Conservation (phyloP, 2,797 vertebrate genomes). For the Dermochelys coriacea region DNA sequence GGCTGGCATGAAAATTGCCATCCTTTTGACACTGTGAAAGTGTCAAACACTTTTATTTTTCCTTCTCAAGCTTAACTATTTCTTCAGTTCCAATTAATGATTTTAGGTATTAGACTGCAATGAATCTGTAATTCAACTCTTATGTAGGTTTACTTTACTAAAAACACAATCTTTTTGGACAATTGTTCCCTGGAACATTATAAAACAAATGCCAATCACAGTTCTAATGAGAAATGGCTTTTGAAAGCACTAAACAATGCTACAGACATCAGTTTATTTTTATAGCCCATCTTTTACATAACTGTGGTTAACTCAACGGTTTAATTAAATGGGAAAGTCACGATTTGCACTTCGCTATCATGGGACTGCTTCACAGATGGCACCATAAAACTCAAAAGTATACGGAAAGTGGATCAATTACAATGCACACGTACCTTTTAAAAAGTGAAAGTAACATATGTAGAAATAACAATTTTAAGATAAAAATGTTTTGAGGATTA, state of each 20-base stretch:
- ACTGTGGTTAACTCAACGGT: background rate
- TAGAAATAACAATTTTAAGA: background rate
- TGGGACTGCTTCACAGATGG: background rate
- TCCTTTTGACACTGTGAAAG: conserved; percentile 11
- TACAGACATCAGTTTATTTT: conserved; percentile 34
- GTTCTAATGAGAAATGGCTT: conserved; percentile 40
- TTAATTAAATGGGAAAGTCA: conserved; percentile 30
- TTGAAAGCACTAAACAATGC: conserved; percentile 31
- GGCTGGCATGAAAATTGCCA: background rate
- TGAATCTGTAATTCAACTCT: conserved; percentile 51
- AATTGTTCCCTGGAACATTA: conserved; percentile 46
- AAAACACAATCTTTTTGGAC: conserved; percentile 17
- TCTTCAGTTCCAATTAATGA: conserved; percentile 13
- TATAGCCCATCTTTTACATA: conserved; percentile 3
- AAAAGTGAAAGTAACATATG: background rate
- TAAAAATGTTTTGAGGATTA: background rate
- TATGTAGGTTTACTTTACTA: conserved; percentile 48
- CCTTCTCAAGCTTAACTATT: conserved; percentile 13
- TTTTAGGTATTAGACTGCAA: conserved; percentile 30
- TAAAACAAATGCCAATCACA: conserved; percentile 58
- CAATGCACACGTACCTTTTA: background rate
- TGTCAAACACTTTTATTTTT: conserved; percentile 22
- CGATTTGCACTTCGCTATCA: background rate
- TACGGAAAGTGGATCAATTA: background rate
- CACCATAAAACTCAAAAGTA: background rate